Conservation (phyloP, 53 echinoderm and acorn worm genomes). For the Antedon mediterranea region DNA sequence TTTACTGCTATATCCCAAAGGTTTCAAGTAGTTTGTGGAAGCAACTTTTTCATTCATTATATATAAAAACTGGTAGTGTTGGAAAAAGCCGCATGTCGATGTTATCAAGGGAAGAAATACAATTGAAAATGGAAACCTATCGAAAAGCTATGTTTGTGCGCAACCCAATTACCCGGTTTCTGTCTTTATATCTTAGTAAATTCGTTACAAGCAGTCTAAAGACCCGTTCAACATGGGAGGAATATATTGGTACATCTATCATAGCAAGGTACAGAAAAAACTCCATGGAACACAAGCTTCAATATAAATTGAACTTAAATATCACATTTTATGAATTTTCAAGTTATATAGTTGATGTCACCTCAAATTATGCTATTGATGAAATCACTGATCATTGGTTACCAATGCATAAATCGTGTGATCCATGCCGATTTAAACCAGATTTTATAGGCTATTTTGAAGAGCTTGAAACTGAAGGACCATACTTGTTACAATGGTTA, state of each 20-base stretch:
- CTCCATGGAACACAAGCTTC: neutral
- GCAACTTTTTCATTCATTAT: neutral
- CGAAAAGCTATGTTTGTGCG: conserved; percentile 70
- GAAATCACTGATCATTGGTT: conserved; percentile 51
- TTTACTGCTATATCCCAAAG: neutral
- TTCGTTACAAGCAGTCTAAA: neutral
- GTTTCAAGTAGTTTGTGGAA: neutral
- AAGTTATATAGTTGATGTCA: conserved; percentile 24
- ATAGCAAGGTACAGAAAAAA: conserved; percentile 23
- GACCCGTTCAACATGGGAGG: conserved; percentile 27
- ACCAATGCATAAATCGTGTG: conserved; percentile 30
- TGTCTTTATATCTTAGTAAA: conserved; percentile 58
- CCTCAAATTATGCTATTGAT: conserved; percentile 15
- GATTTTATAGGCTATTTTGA: conserved; percentile 79
- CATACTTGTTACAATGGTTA: conserved; percentile 44
- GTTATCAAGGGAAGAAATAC: conserved; percentile 6
- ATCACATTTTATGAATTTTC: conserved; percentile 57
- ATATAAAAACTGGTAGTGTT: neutral
- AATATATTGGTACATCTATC: conserved; percentile 21
- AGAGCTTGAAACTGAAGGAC: conserved; percentile 43
- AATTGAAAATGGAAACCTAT: conserved; percentile 15
- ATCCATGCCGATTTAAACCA: conserved; percentile 42
- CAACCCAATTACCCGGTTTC: conserved; percentile 46
- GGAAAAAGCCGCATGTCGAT: neutral
- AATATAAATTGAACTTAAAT: conserved; percentile 16